Conservation (phyloP, 1,140 invertebrate genomes). For the Onthophagus taurus region DNA sequence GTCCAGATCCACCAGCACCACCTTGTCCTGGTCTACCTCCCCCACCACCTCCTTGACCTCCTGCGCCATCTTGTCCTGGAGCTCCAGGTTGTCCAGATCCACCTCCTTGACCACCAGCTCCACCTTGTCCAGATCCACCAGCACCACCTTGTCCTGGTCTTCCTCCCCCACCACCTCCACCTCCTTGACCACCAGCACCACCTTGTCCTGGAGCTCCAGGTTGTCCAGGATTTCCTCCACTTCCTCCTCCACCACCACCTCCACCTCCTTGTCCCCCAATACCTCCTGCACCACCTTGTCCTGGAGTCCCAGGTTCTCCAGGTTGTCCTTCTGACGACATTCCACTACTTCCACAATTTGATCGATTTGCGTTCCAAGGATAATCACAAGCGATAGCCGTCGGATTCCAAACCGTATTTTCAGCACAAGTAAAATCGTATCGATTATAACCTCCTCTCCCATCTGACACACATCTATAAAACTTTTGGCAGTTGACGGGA, state of each 20-base stretch:
- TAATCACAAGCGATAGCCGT: constrained; percentile 50
- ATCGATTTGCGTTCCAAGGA: constrained; percentile 37
- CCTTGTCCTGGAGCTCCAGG: not conserved
- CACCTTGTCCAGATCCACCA: constrained; percentile 11
- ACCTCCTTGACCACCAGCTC: constrained; percentile 13
- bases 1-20: constrained; percentile 17
- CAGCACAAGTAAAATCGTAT: constrained; percentile 53
- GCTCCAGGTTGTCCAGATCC: too few species aligned
- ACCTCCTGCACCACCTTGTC: constrained; percentile 16
- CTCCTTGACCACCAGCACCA: not conserved
- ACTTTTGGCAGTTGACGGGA: constrained; percentile 52
- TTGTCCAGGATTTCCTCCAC: constrained; percentile 12
- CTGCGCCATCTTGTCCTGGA: not conserved
- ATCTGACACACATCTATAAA: constrained; percentile 56
- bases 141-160: not conserved
- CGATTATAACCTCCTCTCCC: constrained; percentile 42
- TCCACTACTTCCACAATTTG: constrained; percentile 11
- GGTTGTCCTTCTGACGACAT: not conserved
- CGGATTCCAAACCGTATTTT: constrained; percentile 54
- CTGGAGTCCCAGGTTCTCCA: constrained; percentile 9
- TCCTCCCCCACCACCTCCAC: not conserved
- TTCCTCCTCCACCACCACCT: constrained; percentile 20
- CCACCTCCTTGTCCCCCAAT: constrained; percentile 12
- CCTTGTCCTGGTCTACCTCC: constrained; percentile 17
- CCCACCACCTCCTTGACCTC: constrained; percentile 13